Evolutionary conservation across 2,888 invertebrate species (phyloP).

Genomic region (Sialis lutaria): DNA sequence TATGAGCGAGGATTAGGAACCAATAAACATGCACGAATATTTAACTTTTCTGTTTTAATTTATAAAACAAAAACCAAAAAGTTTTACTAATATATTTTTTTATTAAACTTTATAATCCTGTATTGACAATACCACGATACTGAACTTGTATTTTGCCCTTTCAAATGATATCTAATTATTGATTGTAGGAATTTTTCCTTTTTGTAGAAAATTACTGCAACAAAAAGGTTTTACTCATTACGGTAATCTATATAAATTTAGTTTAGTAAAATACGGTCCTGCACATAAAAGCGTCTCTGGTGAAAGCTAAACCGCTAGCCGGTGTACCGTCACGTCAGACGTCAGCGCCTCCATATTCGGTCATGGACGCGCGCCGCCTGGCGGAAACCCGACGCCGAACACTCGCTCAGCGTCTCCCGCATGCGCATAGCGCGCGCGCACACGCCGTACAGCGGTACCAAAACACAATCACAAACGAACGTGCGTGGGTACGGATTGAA

Average conservation of each 20-base stretch:
- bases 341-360: slow-evolving; percentile 54
- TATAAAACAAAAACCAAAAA: no score
- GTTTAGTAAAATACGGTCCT: neutral
- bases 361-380: slow-evolving; percentile 33
- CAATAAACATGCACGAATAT: no score
- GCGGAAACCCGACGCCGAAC: slow-evolving; percentile 38
- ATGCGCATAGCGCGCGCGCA: no score
- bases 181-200: neutral
- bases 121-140: no score
- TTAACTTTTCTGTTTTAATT: no score
- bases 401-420: neutral
- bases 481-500: no score
- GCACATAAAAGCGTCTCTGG: neutral
- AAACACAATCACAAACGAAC: no score
- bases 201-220: neutral
- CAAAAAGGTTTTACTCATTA: neutral
- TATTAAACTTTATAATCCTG: no score
- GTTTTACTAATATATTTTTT: no score
- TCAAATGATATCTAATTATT: neutral
- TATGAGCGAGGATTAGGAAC: no score
- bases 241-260: neutral
- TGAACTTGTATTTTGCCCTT: no score
- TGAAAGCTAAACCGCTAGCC: neutral
- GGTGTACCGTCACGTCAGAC: slow-evolving; percentile 13
- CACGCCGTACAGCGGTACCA: no score